Conservation (phyloP, 1,140 invertebrate genomes). For the Bradysia coprophila region DNA sequence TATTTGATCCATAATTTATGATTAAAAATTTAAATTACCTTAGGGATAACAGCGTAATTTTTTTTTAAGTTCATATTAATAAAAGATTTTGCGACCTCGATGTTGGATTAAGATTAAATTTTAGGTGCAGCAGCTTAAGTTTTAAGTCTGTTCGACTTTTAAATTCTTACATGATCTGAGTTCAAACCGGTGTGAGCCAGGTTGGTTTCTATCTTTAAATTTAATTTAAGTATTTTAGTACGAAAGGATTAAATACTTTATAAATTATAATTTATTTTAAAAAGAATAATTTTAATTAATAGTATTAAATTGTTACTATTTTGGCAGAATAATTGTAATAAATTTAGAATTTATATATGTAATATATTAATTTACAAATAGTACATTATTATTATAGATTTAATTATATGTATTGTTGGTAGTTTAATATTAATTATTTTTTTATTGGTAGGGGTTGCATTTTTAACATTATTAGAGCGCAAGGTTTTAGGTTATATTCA, state of each 20-base stretch:
- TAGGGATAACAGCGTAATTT: constrained; percentile 55
- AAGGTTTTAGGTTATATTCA: constrained; percentile 47
- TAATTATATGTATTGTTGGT: constrained; percentile 24
- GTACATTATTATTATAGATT: constrained; percentile 26
- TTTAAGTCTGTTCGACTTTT: constrained; percentile 58
- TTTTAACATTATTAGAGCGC: constrained; percentile 47
- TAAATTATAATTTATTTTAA: constrained; percentile 24
- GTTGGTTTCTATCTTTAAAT: constrained; percentile 55
- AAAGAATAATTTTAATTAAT: constrained; percentile 23
- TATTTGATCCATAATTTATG: constrained; percentile 23
- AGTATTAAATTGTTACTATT: constrained; percentile 28
- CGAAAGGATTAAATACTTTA: constrained; percentile 36
- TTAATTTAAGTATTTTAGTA: constrained; percentile 34
- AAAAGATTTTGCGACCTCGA: constrained; percentile 54
- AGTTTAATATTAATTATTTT: constrained; percentile 29
- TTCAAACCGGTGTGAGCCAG: constrained; percentile 54
- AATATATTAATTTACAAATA: constrained; percentile 28
- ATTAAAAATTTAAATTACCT: constrained; percentile 41
- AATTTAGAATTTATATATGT: constrained; percentile 40
- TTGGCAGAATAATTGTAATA: constrained; percentile 40
- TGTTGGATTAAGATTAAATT: constrained; percentile 54
- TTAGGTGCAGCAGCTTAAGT: constrained; percentile 34
- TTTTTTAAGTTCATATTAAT: constrained; percentile 40
- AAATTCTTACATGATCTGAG: constrained; percentile 62
- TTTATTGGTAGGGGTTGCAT: constrained; percentile 37